Evolutionary conservation across 1,140 invertebrate species (phyloP), one percentile per base, ranked within the genome.

Genomic region (Drosophila parabipectinata): DNA sequence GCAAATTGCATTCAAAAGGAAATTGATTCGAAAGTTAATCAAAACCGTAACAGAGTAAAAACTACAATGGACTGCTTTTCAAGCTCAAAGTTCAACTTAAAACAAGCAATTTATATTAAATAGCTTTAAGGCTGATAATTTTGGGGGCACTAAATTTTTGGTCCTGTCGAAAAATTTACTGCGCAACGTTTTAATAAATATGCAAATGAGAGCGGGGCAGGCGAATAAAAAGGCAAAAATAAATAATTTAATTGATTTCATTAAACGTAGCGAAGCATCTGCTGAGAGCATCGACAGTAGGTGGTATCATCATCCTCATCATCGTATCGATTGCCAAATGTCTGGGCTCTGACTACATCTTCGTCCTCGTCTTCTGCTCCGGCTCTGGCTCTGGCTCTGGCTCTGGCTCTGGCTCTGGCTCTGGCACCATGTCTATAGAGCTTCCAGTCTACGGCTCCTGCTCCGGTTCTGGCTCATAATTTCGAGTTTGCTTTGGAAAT

Each of bases 221-320:
- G 63, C 44, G 41, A 71, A 75, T 58, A 57, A 75, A 75, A 67
- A 75, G 54, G 34, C 41, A 67, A 75, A 75, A 55, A 84, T 85
- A 77, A 85, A 87, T 84, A 84, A 81, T 87, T 85, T 78, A 87
- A 85, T 85, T 87, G 81, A 81, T 85, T 85, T 81, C 78, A 85
- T 85, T 85, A 78, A 68, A 69, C 58, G 72, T 9, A 63, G 10
- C 53, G 56, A 54, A 63, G 82, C 81, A 87, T 71, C 77, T 87
- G 78, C 56, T n/a, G 34, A 44, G 58, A 69, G 55, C 73, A 74
- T 57, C 69, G 72, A 63, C 78, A 71, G 67, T 69, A 57, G 51
- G 64, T 69, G 64, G 57, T 68, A 55, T 73, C 67, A 54, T 83
- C 64, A 18, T 45, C 32, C 59, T 34, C 44, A 55, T 48, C 59